Percentiles rank a stretch among this genome's conserved stretches.
Conservation (phyloP, 2,113 vertebrate genomes). For the Callaeas wilsoni region DNA sequence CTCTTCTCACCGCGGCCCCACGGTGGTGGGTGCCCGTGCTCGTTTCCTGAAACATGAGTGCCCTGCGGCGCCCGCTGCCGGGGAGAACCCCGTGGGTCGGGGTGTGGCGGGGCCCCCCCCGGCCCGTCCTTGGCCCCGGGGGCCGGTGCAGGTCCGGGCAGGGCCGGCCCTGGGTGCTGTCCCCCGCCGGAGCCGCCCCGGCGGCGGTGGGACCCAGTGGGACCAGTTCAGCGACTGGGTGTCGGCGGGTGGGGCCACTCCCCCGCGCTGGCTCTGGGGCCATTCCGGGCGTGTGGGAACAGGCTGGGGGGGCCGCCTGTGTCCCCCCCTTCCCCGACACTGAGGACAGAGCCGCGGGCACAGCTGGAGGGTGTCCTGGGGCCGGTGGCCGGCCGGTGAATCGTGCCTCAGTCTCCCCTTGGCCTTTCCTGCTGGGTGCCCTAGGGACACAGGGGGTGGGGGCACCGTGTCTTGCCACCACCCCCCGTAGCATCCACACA, state of each 20-base stretch:
- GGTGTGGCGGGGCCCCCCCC: neutral
- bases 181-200: slow-evolving; percentile 42
- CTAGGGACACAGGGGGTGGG: neutral
- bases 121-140: neutral
- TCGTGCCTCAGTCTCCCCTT: neutral
- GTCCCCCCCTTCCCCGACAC: neutral
- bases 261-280: slow-evolving; percentile 36
- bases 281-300: slow-evolving; percentile 19
- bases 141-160: slow-evolving; percentile 28
- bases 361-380: neutral
- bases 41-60: neutral
- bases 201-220: slow-evolving; percentile 50
- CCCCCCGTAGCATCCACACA: fast-evolving
- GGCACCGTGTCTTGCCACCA: fast-evolving
- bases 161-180: slow-evolving; percentile 41
- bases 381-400: fast-evolving
- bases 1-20: neutral
- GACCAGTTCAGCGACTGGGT: slow-evolving; percentile 55
- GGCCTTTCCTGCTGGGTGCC: neutral
- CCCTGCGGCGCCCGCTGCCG: neutral
- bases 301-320: neutral
- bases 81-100: neutral
- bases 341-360: neutral
- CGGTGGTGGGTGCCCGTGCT: neutral
- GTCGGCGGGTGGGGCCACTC: slow-evolving; percentile 45